A percentile compares a stretch with the other conserved stretches of the same genome.
These are phyloP conservation scores for Parnassius mnemosyne DNA, from an alignment of 2,888 invertebrate genomes.

Conservation along the genomic window DNA sequence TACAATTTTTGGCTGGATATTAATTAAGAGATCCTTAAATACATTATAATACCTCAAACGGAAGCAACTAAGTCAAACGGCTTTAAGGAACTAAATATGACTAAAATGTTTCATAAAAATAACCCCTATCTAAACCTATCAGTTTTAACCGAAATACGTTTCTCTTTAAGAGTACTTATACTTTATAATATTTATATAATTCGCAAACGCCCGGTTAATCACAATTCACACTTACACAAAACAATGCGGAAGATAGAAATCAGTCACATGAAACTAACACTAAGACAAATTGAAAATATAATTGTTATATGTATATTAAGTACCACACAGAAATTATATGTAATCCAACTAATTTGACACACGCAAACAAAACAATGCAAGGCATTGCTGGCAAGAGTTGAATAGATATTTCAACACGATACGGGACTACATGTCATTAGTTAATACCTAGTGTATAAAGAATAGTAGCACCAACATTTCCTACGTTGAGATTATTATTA, in stretches of 20 bases:
- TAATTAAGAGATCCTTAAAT: too few species aligned
- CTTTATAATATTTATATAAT: conserved; percentile 7
- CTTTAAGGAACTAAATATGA: conserved; percentile 19
- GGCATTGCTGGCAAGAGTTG: conserved; percentile 5
- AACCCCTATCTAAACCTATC: not conserved
- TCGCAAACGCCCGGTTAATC: not conserved
- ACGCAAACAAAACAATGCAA: not conserved
- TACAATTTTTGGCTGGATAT: too few species aligned
- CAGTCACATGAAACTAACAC: conserved; percentile 6
- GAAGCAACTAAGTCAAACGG: not conserved
- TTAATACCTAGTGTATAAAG: not conserved
- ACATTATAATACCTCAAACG: too few species aligned
- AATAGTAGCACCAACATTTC: conserved; percentile 7
- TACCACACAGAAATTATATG: conserved; percentile 5
- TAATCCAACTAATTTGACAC: not conserved
- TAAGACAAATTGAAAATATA: not conserved
- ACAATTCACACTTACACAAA: not conserved
- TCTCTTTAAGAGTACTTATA: conserved; percentile 14
- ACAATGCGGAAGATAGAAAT: conserved; percentile 8
- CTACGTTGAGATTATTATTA: not conserved
- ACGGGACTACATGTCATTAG: not conserved
- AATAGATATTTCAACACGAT: not conserved
- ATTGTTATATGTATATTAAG: conserved; percentile 1
- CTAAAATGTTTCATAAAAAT: conserved; percentile 12
- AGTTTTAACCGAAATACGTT: conserved; percentile 6